These are phyloP conservation scores for Junonia oenone DNA, from an alignment of 2,888 invertebrate genomes.

Conservation along the genomic window DNA sequence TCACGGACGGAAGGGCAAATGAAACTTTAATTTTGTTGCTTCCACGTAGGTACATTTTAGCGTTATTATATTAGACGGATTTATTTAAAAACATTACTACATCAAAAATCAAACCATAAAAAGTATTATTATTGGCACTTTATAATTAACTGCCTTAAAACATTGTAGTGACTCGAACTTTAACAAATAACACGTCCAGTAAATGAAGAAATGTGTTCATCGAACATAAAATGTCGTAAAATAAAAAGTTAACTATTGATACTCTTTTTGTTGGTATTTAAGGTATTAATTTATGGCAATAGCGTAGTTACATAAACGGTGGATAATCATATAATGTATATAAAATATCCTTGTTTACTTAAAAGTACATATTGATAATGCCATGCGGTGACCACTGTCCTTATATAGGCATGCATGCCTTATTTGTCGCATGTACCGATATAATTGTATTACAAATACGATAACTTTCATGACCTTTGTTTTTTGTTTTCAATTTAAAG, in stretches of 20 bases:
- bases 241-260: neutral
- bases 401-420: slow-evolving; percentile 4
- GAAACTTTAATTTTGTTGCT: too few relatives aligned
- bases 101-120: too few relatives aligned
- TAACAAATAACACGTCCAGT: neutral
- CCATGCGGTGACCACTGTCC: slow-evolving; percentile 1
- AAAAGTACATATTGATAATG: slow-evolving; percentile 10
- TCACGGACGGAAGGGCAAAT: too few relatives aligned
- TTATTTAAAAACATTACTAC: too few relatives aligned
- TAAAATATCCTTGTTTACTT: slow-evolving; percentile 12
- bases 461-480: slow-evolving; percentile 15
- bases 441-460: slow-evolving; percentile 14
- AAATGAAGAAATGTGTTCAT: neutral
- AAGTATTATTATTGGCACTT: too few relatives aligned
- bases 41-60: too few relatives aligned
- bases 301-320: neutral
- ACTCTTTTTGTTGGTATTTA: neutral
- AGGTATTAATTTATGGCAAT: slow-evolving; percentile 9
- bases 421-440: slow-evolving; percentile 1
- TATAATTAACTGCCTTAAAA: too few relatives aligned
- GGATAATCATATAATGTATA: slow-evolving; percentile 11
- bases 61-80: too few relatives aligned
- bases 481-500: neutral
- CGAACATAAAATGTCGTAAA: neutral
- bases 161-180: too few relatives aligned